These are phyloP conservation scores for Rhodeus uyekii DNA, from an alignment of 2,797 vertebrate genomes.

Conservation along the genomic window DNA sequence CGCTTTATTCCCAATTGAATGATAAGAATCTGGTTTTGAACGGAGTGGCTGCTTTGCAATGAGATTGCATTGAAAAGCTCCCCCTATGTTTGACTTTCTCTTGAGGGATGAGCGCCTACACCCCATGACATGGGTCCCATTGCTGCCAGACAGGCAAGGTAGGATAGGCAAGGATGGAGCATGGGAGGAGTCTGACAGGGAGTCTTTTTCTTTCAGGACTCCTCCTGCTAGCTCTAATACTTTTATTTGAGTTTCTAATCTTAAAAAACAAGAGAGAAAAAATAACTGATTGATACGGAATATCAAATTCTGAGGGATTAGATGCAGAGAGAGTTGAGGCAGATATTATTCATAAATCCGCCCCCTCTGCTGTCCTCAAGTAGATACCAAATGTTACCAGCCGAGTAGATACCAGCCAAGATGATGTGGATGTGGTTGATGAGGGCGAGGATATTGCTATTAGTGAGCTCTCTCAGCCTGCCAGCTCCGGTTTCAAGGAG, in stretches of 20 bases:
- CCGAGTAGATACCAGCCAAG: too few species aligned
- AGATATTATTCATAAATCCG: too few species aligned
- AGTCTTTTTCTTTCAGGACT: background rate
- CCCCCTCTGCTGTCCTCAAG: too few species aligned
- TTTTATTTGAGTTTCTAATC: background rate
- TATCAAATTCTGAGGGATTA: too few species aligned
- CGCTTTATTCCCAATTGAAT: background rate
- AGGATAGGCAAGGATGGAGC: background rate
- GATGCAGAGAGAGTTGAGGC: too few species aligned
- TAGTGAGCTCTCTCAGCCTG: too few species aligned
- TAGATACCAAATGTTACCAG: too few species aligned
- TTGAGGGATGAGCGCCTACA: background rate
- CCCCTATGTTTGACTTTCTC: background rate
- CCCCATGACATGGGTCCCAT: background rate
- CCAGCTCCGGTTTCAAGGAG: too few species aligned
- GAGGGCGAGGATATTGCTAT: too few species aligned
- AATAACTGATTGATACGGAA: too few species aligned
- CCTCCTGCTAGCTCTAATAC: background rate
- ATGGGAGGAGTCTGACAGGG: background rate
- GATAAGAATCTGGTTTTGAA: background rate
- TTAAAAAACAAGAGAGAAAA: background rate
- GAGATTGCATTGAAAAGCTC: background rate
- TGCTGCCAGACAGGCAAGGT: background rate
- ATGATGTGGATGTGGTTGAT: too few species aligned
- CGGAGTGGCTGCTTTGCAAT: background rate